Evolutionary conservation across 1,140 invertebrate genomes (phyloP).

Genomic region (Aphelenchoides fujianensis): DNA sequence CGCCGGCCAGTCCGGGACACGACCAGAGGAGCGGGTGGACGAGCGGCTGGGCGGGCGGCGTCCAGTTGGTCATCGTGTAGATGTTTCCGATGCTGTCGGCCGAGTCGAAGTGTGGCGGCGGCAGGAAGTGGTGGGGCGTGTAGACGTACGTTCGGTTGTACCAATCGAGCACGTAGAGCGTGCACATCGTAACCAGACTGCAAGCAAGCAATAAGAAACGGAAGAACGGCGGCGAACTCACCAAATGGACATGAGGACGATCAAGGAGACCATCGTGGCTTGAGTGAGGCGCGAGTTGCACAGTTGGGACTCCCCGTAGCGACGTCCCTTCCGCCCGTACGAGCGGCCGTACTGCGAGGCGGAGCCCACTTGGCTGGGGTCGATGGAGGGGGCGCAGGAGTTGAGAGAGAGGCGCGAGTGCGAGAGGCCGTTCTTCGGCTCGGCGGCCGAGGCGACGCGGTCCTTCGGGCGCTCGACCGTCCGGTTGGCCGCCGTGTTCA

Average conservation of each 20-base stretch:
- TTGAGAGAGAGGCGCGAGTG: slow-evolving; percentile 12
- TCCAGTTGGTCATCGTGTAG: slow-evolving; percentile 23
- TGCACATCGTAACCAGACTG: slow-evolving; percentile 45
- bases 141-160: slow-evolving; percentile 59
- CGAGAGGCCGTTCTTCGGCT: not conserved
- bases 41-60: slow-evolving; percentile 21
- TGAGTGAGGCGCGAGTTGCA: slow-evolving; percentile 46
- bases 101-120: slow-evolving; percentile 3
- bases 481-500: slow-evolving; percentile 27
- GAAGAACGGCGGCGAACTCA: too few species aligned
- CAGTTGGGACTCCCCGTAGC: slow-evolving; percentile 27
- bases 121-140: slow-evolving; percentile 23
- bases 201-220: too few species aligned
- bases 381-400: slow-evolving; percentile 24
- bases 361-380: slow-evolving; percentile 18
- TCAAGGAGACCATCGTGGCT: slow-evolving; percentile 44
- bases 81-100: slow-evolving; percentile 15
- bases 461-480: not conserved
- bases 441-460: not conserved
- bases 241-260: slow-evolving; percentile 49
- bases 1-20: not conserved
- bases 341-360: slow-evolving; percentile 14
- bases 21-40: slow-evolving; percentile 15
- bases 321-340: slow-evolving; percentile 13
- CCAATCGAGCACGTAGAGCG: slow-evolving; percentile 59